phyloP scores from a whole-genome alignment of 2,113 vertebrate species.

The Copsychus sechellarum region DNA sequence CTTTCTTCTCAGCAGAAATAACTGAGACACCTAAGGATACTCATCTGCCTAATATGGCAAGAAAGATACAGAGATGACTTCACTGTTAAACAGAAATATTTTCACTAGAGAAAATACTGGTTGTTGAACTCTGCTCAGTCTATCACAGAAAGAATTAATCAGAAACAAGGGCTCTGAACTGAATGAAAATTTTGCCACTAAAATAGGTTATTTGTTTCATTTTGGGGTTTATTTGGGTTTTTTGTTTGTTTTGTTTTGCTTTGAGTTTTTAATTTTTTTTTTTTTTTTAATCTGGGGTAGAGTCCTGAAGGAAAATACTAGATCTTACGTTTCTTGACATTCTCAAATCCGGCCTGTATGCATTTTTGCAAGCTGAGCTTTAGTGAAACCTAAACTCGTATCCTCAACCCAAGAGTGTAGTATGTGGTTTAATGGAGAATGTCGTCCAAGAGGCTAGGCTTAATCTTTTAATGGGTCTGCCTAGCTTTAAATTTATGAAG shows the following conservation, averaged over 20 bases:
- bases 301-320: not conserved
- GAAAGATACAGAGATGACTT: not conserved
- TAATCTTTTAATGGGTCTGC: not conserved
- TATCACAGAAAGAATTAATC: not conserved
- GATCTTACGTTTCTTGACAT: not conserved
- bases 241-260: not conserved
- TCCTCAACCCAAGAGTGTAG: not conserved
- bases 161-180: not conserved
- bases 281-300: not conserved
- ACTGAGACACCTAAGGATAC: not conserved
- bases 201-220: accelerated
- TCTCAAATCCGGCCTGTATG: not conserved
- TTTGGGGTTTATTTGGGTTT: not conserved
- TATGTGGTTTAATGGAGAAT: not conserved
- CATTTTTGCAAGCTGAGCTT: not conserved
- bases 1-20: not conserved
- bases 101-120: not conserved
- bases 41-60: not conserved
- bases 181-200: not conserved
- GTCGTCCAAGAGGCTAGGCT: not conserved
- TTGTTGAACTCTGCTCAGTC: not conserved
- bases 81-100: not conserved
- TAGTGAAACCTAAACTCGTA: not conserved
- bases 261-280: not conserved
- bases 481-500: not conserved